A percentile compares a stretch with the other conserved stretches of the same genome.
Conservation (phyloP, 2,113 vertebrate species). For the Caranx ignobilis region DNA sequence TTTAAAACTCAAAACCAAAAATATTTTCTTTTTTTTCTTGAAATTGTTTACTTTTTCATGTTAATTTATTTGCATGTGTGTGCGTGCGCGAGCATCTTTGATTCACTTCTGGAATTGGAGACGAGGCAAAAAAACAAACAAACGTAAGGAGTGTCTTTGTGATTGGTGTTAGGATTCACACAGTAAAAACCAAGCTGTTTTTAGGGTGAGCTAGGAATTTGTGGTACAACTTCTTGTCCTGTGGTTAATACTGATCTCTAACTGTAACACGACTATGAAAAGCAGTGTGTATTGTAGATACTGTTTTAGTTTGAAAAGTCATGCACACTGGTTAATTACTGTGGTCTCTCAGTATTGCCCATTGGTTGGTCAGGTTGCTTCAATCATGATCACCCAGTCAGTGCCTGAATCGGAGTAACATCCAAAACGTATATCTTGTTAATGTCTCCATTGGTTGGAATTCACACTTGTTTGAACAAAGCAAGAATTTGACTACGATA, state of each 20-base stretch:
- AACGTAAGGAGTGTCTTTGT: constrained; percentile 50
- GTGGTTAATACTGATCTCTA: constrained; percentile 63
- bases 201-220: constrained; percentile 59
- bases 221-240: constrained; percentile 63
- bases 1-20: constrained; percentile 69
- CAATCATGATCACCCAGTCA: constrained; percentile 54
- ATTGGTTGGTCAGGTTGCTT: constrained; percentile 44
- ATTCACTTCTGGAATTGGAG: constrained; percentile 49
- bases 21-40: constrained; percentile 15
- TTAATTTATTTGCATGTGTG: constrained; percentile 83
- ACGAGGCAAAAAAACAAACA: constrained; percentile 27
- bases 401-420: constrained; percentile 70
- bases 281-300: constrained; percentile 61
- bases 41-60: constrained; percentile 75
- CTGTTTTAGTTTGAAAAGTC: constrained; percentile 33
- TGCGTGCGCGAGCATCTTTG: constrained; percentile 47
- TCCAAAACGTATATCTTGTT: constrained; percentile 55
- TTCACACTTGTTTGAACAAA: constrained; percentile 35
- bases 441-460: constrained; percentile 51
- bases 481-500: constrained; percentile 39
- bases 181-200: constrained; percentile 34
- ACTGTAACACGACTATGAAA: constrained; percentile 28
- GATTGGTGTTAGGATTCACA: constrained; percentile 55
- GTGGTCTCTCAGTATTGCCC: constrained; percentile 65
- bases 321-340: constrained; percentile 44